phyloP scores from a whole-genome alignment of 2,113 vertebrate genomes.

The Oryzias celebensis region DNA sequence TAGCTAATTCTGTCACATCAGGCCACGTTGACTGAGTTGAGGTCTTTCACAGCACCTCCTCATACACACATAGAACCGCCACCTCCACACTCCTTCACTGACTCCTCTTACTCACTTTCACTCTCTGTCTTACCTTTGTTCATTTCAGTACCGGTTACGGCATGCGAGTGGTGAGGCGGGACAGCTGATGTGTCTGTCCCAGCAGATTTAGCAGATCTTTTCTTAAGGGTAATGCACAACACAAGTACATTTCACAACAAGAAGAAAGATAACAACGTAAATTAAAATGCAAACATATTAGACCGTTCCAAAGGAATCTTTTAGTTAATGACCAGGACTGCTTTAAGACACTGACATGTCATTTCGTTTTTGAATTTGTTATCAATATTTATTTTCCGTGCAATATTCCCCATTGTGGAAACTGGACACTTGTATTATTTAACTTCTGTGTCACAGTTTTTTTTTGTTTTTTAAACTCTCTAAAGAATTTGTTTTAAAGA shows the following conservation, averaged over 20 bases:
- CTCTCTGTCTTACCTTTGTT: conserved; percentile 47
- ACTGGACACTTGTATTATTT: conserved; percentile 37
- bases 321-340: background rate
- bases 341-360: conserved; percentile 15
- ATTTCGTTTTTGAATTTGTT: conserved; percentile 25
- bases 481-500: conserved; percentile 49
- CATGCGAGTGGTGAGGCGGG: conserved; percentile 38
- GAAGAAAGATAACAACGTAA: background rate
- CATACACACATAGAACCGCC: background rate
- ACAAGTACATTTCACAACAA: background rate
- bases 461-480: conserved; percentile 43
- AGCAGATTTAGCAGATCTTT: conserved; percentile 1
- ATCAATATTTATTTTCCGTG: conserved; percentile 48
- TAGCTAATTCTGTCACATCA: conserved; percentile 82
- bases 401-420: conserved; percentile 16
- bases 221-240: conserved; percentile 28
- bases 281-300: background rate
- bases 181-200: conserved; percentile 46
- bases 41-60: conserved; percentile 54
- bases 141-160: conserved; percentile 52
- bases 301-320: background rate
- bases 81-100: conserved; percentile 39
- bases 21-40: conserved; percentile 70
- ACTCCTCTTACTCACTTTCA: conserved; percentile 44
- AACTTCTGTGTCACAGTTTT: conserved; percentile 28